Evolutionary conservation across 2,797 vertebrate genomes (phyloP).

Genomic region (Momotus momota): DNA sequence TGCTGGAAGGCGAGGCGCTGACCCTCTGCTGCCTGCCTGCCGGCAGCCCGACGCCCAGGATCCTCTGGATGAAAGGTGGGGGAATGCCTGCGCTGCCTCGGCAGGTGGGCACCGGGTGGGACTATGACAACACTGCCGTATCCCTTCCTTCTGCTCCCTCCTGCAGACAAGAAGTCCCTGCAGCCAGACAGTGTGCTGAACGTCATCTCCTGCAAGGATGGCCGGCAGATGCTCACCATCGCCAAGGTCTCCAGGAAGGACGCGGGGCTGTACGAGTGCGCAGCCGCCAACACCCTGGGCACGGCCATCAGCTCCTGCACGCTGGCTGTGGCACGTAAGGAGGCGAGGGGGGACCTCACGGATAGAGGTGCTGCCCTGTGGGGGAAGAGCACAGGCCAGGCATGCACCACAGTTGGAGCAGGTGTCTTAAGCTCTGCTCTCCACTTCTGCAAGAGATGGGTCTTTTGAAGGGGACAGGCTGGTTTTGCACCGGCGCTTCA

Average conservation of each 20-base stretch:
- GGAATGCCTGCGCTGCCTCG: background rate
- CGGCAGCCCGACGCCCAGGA: constrained; percentile 90
- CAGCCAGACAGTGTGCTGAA: constrained; percentile 87
- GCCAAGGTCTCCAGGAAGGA: constrained; percentile 91
- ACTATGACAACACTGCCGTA: background rate
- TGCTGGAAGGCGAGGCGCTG: constrained; percentile 94
- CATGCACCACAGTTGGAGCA: rapidly evolving
- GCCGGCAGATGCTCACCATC: constrained; percentile 94
- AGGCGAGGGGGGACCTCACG: background rate
- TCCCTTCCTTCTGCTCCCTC: background rate
- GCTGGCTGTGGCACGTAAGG: constrained; percentile 94
- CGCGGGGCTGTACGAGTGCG: constrained; percentile 93
- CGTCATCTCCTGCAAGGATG: constrained; percentile 91
- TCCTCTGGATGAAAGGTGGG: constrained; percentile 95
- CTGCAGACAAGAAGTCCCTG: constrained; percentile 90
- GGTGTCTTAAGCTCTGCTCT: background rate
- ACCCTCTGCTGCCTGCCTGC: constrained; percentile 97
- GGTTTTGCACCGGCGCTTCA: background rate
- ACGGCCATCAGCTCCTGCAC: constrained; percentile 91
- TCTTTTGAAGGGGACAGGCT: background rate
- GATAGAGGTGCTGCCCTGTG: background rate
- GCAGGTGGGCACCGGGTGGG: rapidly evolving
- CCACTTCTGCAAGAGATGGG: background rate
- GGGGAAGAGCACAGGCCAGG: background rate
- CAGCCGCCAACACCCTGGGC: constrained; percentile 91